Conservation (phyloP, 1,140 invertebrate genomes). For the Acromyrmex heyeri region DNA sequence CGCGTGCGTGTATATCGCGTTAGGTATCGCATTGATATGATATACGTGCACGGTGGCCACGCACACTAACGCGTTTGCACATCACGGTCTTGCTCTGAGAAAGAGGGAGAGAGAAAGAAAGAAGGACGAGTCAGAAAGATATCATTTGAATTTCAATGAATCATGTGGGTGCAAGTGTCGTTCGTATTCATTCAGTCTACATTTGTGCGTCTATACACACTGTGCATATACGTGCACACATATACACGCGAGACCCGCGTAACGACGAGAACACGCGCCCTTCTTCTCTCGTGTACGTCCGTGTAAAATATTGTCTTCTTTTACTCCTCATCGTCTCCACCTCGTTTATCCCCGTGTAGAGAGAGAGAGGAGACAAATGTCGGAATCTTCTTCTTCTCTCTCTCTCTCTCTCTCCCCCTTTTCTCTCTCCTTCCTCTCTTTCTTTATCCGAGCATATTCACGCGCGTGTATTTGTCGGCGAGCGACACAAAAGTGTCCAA, state of each 20-base stretch:
- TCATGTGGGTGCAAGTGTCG: constrained; percentile 81
- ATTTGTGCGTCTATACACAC: constrained; percentile 12
- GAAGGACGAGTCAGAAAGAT: constrained; percentile 60
- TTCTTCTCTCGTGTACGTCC: constrained; percentile 30
- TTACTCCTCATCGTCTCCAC: constrained; percentile 41
- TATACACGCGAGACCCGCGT: constrained; percentile 30
- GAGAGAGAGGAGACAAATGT: constrained; percentile 66
- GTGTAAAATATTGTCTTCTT: constrained; percentile 70
- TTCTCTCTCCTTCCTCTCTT: not conserved
- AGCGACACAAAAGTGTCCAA: constrained; percentile 63
- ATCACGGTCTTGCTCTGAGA: constrained; percentile 17
- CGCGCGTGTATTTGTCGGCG: constrained; percentile 48
- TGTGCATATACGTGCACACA: not conserved
- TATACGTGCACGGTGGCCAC: constrained; percentile 32
- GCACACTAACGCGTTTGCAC: not conserved
- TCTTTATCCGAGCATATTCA: constrained; percentile 45
- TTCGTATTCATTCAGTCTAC: constrained; percentile 68
- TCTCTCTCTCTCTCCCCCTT: not conserved
- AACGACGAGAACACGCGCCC: constrained; percentile 50
- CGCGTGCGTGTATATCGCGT: not conserved
- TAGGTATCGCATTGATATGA: not conserved
- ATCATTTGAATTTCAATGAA: constrained; percentile 86
- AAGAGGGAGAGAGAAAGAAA: not conserved
- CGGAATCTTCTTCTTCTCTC: constrained; percentile 21
- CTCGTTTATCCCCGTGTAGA: constrained; percentile 48